Base-by-base conservation (phyloP, 2,797 vertebrate species). In the Melopsittacus undulatus region DNA sequence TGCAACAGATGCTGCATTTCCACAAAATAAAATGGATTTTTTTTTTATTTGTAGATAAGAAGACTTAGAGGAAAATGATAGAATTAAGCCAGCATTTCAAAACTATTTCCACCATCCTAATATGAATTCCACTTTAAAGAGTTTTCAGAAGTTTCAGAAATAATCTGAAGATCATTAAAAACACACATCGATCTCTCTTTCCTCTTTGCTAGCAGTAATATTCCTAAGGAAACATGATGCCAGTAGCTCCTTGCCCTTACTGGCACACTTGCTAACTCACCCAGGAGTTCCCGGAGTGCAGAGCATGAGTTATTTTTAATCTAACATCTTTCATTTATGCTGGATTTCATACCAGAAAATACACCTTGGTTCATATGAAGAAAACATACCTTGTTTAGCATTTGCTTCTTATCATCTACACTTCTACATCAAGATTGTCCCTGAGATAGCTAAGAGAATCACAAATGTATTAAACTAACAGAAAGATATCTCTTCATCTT, bases 101-200 rank as follows among this genome's bases (percentile, higher is more conserved):
- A 94, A 78, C 30, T 14, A 5, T 90, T 93, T 74, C 77, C 73
- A 49, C 12, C 62, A 8, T 57, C 24, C 34, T 95, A 83, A 76
- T 87, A 63, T 82, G 51, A 56, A 75, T 95, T 92, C 21, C 54
- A 76, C 78, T 95, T 93, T 77, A 91, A 84, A 94, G 62, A 64
- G 36, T 95, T 96, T 93, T 61, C 75, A 93, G 80, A 82, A 78
- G 75, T 93, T 96, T 94, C 38, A 85, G 75, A 95, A 94, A 87
- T 59, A 82, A 73, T 80, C 77, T 96, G 89, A 94, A 83, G 89
- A 26, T 96, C 84, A 61, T 95, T 93, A 82, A 94, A 96, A 92
- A 72, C 32, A 77, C 49, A 87, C 27, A 96, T 59, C 57, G 46
- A 2, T 80, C 21, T 88, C 29, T 11, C 23, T 73, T 45, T 62